phyloP scores from a whole-genome alignment of 2,113 vertebrate species.

The Pygoscelis adeliae region DNA sequence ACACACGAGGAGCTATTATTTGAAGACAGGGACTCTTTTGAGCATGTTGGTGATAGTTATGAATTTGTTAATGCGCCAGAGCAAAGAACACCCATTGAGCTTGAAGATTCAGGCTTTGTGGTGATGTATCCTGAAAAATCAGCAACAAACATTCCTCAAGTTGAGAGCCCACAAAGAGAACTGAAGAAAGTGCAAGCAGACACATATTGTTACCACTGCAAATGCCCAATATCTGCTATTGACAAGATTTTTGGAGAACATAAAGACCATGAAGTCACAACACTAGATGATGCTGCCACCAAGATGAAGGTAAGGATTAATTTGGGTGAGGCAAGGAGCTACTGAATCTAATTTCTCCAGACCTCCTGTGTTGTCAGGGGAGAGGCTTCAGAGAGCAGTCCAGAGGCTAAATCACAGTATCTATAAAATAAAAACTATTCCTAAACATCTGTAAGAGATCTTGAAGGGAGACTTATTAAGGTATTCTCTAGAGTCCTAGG shows the following conservation, averaged over 20 bases:
- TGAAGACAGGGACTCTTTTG: constrained; percentile 68
- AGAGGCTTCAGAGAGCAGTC: neutral
- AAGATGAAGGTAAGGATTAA: constrained; percentile 85
- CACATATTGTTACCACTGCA: constrained; percentile 88
- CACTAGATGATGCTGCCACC: constrained; percentile 82
- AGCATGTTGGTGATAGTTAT: constrained; percentile 51
- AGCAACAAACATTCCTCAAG: constrained; percentile 51
- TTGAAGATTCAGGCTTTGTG: constrained; percentile 80
- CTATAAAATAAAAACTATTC: neutral
- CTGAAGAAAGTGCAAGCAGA: constrained; percentile 80
- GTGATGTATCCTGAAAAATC: constrained; percentile 78
- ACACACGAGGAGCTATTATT: constrained; percentile 63
- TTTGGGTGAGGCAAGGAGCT: neutral
- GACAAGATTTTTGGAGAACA: constrained; percentile 82
- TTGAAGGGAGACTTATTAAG: neutral
- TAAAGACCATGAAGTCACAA: constrained; percentile 81
- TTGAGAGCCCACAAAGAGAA: constrained; percentile 74
- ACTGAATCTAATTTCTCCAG: neutral
- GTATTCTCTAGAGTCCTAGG: neutral
- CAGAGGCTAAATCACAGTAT: neutral
- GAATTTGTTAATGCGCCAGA: constrained; percentile 66
- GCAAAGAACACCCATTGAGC: constrained; percentile 54
- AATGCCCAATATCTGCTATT: constrained; percentile 81
- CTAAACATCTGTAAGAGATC: neutral
- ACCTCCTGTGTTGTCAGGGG: neutral